phyloP scores from a whole-genome alignment of 1,140 invertebrate genomes.

The Drosophila rhopaloa region DNA sequence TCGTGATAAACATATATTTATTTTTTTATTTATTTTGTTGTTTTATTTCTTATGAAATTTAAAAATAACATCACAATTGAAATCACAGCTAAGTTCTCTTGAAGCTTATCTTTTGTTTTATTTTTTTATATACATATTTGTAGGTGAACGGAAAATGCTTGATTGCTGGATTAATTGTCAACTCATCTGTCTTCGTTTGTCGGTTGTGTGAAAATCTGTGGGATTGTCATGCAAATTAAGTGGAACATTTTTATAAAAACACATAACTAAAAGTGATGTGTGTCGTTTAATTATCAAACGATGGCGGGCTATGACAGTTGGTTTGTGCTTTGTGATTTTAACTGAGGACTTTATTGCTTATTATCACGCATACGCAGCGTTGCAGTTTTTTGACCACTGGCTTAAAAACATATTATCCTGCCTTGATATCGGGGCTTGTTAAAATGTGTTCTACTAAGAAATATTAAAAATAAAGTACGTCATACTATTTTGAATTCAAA shows the following conservation, averaged over 20 bases:
- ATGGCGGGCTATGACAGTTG: slow-evolving; percentile 35
- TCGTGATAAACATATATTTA: no score
- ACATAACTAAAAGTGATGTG: slow-evolving; percentile 18
- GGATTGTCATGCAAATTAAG: slow-evolving; percentile 46
- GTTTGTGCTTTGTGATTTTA: slow-evolving; percentile 16
- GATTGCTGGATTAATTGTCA: slow-evolving; percentile 63
- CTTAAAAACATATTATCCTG: no score
- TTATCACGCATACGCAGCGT: slow-evolving; percentile 23
- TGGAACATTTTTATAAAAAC: slow-evolving; percentile 32
- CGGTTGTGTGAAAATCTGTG: slow-evolving; percentile 32
- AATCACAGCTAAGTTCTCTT: no score
- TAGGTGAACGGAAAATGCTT: slow-evolving; percentile 11
- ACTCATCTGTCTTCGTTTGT: slow-evolving; percentile 59
- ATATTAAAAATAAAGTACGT: neutral
- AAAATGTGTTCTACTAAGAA: no score
- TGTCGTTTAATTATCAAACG: slow-evolving; percentile 53
- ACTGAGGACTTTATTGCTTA: slow-evolving; percentile 3
- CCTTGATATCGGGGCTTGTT: no score
- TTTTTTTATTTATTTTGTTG: no score
- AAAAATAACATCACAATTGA: neutral
- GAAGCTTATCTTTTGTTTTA: no score
- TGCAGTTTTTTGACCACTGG: neutral
- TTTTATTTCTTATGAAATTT: no score
- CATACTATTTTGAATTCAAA: neutral
- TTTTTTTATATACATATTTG: neutral